Percentiles rank a stretch among this genome's conserved stretches.
Evolutionary conservation across 2,888 invertebrate genomes (phyloP).

Genomic region (Mystacides longicornis): DNA sequence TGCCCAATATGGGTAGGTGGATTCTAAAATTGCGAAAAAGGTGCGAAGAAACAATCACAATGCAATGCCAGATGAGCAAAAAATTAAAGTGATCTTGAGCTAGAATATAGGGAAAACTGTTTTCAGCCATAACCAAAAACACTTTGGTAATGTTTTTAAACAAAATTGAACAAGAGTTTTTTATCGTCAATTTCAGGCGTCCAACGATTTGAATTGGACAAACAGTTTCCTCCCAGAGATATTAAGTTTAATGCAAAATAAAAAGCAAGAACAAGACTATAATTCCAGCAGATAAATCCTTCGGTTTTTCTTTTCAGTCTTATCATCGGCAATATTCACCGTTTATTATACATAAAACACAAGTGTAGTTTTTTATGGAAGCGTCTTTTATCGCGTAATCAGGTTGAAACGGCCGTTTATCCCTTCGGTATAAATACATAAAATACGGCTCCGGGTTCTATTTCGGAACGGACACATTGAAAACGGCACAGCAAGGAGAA

Average conservation of each 20-base stretch:
- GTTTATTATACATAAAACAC: not conserved
- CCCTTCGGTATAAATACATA: not conserved
- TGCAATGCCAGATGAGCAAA: too few species aligned
- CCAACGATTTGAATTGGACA: too few species aligned
- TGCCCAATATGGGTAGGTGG: too few species aligned
- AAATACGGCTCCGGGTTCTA: not conserved
- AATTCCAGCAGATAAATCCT: not conserved
- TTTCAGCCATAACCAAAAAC: too few species aligned
- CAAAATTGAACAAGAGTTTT: too few species aligned
- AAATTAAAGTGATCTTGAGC: too few species aligned
- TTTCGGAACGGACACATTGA: not conserved
- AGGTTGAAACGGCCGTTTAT: not conserved
- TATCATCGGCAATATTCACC: not conserved
- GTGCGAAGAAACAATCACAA: too few species aligned
- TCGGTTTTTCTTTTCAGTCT: not conserved
- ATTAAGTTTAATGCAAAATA: not conserved
- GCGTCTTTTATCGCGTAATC: constrained; percentile 1
- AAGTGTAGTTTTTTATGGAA: not conserved
- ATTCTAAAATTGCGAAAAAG: too few species aligned
- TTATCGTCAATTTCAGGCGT: too few species aligned
- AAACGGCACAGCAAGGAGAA: not conserved
- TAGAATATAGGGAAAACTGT: too few species aligned
- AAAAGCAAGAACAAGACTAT: not conserved
- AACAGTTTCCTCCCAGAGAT: too few species aligned
- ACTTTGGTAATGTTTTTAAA: too few species aligned